Base-by-base conservation (phyloP, 2,113 vertebrate genomes). In the Furnarius figulus region DNA sequence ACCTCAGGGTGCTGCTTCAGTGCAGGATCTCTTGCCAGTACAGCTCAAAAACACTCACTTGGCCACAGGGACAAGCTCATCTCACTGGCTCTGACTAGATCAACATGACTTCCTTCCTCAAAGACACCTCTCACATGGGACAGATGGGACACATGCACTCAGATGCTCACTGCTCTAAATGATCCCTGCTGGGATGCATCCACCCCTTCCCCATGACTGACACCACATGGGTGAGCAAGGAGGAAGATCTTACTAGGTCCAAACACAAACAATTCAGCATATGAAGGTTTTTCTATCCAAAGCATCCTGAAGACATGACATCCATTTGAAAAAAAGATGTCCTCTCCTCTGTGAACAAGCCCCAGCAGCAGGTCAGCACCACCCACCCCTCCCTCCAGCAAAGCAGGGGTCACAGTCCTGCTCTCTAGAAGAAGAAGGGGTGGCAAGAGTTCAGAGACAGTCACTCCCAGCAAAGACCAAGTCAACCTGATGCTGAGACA, bases 251-350 rank as follows among this genome's bases (percentile, higher is more conserved):
- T 28, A 20, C 33, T 42, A 22, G 28, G 35, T 31, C 19, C 50
- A 49, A 77, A 40, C 2, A 11, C 7, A 0, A 3, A 7, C 39
- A 66, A 42, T n/a, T 62, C 72, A 83, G 59, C 70, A 68, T 5
- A 66, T 5, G 14, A 76, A 90, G 35, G 12, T 12, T 61, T 14
- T 83, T 39, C 85, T 84, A 1, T 27, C 24, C 67, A 46, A 52
- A 40, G 10, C 50, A 39, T 71, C 15, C 52, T 67, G 33, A 3
- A 49, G 39, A 80, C 9, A 40, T 1, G 0, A 56, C 0, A 0
- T 3, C 71, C 37, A 30, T 40, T 42, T 40, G 42, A 27, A 44
- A 59, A 33, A 22, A 15, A 37, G 12, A 59, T 1, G 2, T 17
- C 39, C 27, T 70, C 25, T 90, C 23, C 11, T 47, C 67, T 76